Evolutionary conservation across 2,113 vertebrate species (phyloP), one percentile per base, ranked within the genome.

Genomic region (Poeciliopsis turrubarensis): DNA sequence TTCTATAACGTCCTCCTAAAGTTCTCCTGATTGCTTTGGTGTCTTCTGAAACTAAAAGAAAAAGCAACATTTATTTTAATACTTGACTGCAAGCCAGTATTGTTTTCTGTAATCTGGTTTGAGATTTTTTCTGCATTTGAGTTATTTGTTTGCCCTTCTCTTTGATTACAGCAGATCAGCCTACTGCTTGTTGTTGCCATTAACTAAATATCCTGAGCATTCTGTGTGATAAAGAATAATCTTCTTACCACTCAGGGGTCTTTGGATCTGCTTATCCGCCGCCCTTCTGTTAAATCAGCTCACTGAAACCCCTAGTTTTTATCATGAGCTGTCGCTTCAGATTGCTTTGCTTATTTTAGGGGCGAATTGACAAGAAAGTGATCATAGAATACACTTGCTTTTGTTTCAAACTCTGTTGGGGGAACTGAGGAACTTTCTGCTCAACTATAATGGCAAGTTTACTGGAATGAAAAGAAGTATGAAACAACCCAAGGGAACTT

Each of bases 191-290:
- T 81, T 78, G n/a, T 77, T 78, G 65, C 34, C 25, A 3, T 77
- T 78, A 73, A 82, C 67, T 54, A 68, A 80, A 72, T 78, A 83
- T 79, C 77, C 75, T 31, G 17, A 76, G 67, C 73, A 85, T 89
- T 90, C 89, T 81, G 77, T 67, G 71, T 81, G 89, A 88, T 89
- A 62, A 85, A 86, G 87, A 68, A 64, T 93, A 92, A 93, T 92
- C 91, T 88, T 60, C 89, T 92, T 92, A 92, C 72, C 70, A 84
- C 86, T 85, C 81, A 84, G 81, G 86, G 86, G 79, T 65, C 72
- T 41, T 69, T 57, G 80, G 66, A 84, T 86, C 82, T 87, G 70
- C 87, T 92, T 81, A 92, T 86, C 87, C 73, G 78, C 82, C 77
- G 54, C 63, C 91, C 92, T 90, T 90, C 89, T 90, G 91, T 87